phyloP scores from a whole-genome alignment of 2,797 vertebrate species.

The Sebastes trivittatus region DNA sequence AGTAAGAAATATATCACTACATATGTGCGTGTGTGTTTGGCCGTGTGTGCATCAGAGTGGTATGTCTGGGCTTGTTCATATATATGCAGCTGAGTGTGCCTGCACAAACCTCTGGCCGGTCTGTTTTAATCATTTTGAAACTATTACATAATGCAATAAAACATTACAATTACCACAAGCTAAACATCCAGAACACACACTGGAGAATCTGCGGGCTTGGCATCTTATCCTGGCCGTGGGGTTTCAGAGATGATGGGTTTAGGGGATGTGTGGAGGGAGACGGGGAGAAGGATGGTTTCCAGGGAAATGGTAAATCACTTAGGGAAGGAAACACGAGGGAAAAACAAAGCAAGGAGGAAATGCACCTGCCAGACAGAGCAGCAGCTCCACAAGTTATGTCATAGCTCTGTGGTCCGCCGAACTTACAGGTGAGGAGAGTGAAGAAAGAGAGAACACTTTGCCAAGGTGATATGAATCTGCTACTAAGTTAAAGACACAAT shows the following conservation, averaged over 20 bases:
- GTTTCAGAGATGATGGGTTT: slow-evolving; percentile 73
- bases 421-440: slow-evolving; percentile 48
- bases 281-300: slow-evolving; percentile 56
- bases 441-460: background rate
- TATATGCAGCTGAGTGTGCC: slow-evolving; percentile 44
- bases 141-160: slow-evolving; percentile 77
- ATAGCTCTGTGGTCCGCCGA: slow-evolving; percentile 10
- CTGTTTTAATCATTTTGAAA: slow-evolving; percentile 73
- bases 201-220: slow-evolving; percentile 62
- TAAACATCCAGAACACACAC: slow-evolving; percentile 65
- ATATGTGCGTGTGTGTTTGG: slow-evolving; percentile 8
- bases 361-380: slow-evolving; percentile 77
- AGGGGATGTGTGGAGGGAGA: slow-evolving; percentile 65
- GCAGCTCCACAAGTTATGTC: slow-evolving; percentile 42
- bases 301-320: slow-evolving; percentile 72
- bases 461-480: background rate
- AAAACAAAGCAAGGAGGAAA: slow-evolving; percentile 72
- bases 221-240: slow-evolving; percentile 44
- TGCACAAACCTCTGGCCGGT: slow-evolving; percentile 51
- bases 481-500: background rate
- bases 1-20: slow-evolving; percentile 52
- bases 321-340: slow-evolving; percentile 68
- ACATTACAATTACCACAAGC: slow-evolving; percentile 69
- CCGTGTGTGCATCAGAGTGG: slow-evolving; percentile 25
- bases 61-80: slow-evolving; percentile 59